Percentiles rank a stretch among this genome's conserved stretches.
Conservation (phyloP, 2,888 invertebrate genomes). For the Stratiomys singularior region DNA sequence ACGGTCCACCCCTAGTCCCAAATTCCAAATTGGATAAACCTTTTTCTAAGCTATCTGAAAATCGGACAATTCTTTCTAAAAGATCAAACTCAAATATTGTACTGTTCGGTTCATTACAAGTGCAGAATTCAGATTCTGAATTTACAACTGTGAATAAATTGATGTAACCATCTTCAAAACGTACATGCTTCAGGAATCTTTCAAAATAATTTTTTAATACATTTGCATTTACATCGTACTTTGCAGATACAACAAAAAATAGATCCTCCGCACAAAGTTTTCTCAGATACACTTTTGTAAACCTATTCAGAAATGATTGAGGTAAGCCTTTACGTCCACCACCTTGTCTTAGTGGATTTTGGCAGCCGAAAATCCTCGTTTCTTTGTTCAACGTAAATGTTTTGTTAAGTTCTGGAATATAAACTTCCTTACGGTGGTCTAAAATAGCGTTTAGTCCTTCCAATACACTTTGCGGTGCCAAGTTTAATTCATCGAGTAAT, state of each 20-base stretch:
- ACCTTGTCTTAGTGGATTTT: constrained; percentile 96
- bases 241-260: constrained; percentile 62
- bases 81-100: constrained; percentile 67
- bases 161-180: constrained; percentile 44
- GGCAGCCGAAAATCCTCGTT: constrained; percentile 95
- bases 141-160: constrained; percentile 50
- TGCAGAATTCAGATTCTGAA: not conserved
- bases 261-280: constrained; percentile 75
- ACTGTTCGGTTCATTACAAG: not conserved
- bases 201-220: constrained; percentile 56
- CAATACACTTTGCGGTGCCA: constrained; percentile 97
- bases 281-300: constrained; percentile 86
- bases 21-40: constrained; percentile 76
- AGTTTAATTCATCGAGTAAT: constrained; percentile 95
- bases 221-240: constrained; percentile 59
- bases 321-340: constrained; percentile 96
- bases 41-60: constrained; percentile 76
- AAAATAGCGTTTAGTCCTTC: constrained; percentile 99
- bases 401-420: constrained; percentile 91
- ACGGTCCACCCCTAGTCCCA: constrained; percentile 88
- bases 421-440: constrained; percentile 97
- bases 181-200: constrained; percentile 52
- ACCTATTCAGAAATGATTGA: constrained; percentile 95
- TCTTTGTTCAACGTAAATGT: constrained; percentile 80
- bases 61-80: constrained; percentile 78